Conservation (phyloP, 2,888 invertebrate genomes). For the Hypomecis punctinalis region DNA sequence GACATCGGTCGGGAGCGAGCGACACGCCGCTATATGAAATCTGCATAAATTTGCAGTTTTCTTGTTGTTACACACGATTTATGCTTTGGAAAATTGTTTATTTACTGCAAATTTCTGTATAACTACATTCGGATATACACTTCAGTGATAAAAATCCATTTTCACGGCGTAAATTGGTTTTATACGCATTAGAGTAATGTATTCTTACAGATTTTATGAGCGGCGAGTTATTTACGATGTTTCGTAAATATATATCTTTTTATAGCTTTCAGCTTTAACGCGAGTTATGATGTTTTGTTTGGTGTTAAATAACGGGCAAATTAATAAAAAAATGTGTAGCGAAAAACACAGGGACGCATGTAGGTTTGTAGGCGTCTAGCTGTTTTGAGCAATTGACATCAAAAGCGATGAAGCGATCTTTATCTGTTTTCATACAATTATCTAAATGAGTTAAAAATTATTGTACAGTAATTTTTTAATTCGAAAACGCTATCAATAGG, state of each 20-base stretch:
- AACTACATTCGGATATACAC: slow-evolving; percentile 43
- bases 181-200: slow-evolving; percentile 23
- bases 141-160: slow-evolving; percentile 26
- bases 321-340: too few species aligned
- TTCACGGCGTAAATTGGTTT: slow-evolving; percentile 29
- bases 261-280: slow-evolving; percentile 11
- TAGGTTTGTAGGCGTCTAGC: too few species aligned
- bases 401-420: too few species aligned
- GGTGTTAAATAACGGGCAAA: neutral
- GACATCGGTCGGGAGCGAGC: slow-evolving; percentile 56
- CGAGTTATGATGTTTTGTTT: neutral
- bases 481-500: too few species aligned
- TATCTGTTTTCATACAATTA: too few species aligned
- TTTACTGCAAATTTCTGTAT: slow-evolving; percentile 67
- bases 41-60: slow-evolving; percentile 81
- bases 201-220: slow-evolving; percentile 21
- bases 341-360: too few species aligned
- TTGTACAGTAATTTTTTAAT: too few species aligned
- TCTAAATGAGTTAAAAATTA: too few species aligned
- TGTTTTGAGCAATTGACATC: too few species aligned
- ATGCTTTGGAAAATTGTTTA: slow-evolving; percentile 75
- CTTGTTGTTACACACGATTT: slow-evolving; percentile 73
- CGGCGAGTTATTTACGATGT: slow-evolving; percentile 22
- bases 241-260: slow-evolving; percentile 15
- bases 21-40: slow-evolving; percentile 70